These are phyloP conservation scores for Vultur gryphus DNA, from an alignment of 2,797 vertebrate genomes.

Conservation along the genomic window DNA sequence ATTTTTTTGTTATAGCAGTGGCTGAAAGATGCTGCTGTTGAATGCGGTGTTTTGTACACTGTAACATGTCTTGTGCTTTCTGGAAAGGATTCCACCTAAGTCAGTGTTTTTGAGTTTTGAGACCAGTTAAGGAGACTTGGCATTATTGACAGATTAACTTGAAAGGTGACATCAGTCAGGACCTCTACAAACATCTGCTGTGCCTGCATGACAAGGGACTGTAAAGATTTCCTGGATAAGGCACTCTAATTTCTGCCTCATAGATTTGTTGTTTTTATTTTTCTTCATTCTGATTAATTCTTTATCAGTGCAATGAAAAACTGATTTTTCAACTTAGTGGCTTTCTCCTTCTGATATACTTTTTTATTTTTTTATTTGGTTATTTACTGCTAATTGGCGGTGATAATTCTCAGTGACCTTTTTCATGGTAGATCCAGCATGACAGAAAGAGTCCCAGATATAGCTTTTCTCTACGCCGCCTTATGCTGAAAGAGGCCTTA, in stretches of 20 bases:
- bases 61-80: background rate
- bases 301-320: background rate
- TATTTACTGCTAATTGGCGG: background rate
- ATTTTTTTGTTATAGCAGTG: background rate
- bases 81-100: background rate
- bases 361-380: background rate
- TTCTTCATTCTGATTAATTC: rapidly evolving
- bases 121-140: background rate
- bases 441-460: background rate
- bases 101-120: background rate
- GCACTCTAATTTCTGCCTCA: background rate
- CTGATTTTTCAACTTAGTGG: background rate
- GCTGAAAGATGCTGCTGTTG: background rate
- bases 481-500: background rate
- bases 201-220: background rate
- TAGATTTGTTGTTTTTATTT: background rate
- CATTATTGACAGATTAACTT: background rate
- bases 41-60: background rate
- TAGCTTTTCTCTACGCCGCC: background rate
- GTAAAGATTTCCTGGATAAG: background rate
- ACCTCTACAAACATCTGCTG: background rate
- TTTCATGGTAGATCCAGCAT: background rate
- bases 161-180: background rate
- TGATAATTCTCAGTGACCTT: background rate
- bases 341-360: background rate